These are phyloP conservation scores for Lethenteron camtschaticum DNA, from an alignment of 2,113 vertebrate genomes.

Conservation along the genomic window DNA sequence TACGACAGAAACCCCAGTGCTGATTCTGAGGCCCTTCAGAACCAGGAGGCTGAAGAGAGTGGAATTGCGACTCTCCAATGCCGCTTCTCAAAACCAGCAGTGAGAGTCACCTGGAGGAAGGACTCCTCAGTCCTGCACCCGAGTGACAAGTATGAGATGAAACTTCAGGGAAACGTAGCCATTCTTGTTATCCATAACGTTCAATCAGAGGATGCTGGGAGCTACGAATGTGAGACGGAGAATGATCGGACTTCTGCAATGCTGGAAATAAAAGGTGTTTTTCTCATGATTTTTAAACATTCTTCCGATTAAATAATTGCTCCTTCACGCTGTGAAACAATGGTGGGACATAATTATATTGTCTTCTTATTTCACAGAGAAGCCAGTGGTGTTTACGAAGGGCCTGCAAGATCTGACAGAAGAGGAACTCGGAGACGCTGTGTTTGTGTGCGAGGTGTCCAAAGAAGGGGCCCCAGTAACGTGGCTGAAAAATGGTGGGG, in stretches of 20 bases:
- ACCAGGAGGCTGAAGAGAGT: conserved; percentile 29
- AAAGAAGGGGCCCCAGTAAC: neutral
- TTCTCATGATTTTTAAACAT: neutral
- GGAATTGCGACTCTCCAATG: conserved; percentile 21
- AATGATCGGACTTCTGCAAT: neutral
- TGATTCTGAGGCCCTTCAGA: conserved; percentile 38
- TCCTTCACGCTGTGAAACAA: no score
- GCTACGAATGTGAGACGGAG: conserved; percentile 1
- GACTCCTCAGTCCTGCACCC: conserved; percentile 21
- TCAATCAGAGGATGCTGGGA: neutral
- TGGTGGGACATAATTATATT: no score
- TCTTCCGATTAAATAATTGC: no score
- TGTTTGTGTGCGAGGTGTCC: neutral
- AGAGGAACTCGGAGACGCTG: neutral
- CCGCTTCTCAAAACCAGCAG: conserved; percentile 19
- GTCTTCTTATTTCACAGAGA: no score
- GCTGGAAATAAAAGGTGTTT: conserved; percentile 8
- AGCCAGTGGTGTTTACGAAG: neutral
- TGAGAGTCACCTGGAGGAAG: conserved; percentile 30
- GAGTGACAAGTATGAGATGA: conserved; percentile 47
- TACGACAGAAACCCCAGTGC: conserved; percentile 31
- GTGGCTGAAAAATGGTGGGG: neutral
- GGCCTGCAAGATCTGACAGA: neutral
- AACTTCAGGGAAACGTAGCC: conserved; percentile 12
- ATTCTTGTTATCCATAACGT: neutral